A percentile compares a stretch with the other conserved stretches of the same genome.
phyloP scores from a whole-genome alignment of 2,888 invertebrate genomes.

The Cheilosia impressa region DNA sequence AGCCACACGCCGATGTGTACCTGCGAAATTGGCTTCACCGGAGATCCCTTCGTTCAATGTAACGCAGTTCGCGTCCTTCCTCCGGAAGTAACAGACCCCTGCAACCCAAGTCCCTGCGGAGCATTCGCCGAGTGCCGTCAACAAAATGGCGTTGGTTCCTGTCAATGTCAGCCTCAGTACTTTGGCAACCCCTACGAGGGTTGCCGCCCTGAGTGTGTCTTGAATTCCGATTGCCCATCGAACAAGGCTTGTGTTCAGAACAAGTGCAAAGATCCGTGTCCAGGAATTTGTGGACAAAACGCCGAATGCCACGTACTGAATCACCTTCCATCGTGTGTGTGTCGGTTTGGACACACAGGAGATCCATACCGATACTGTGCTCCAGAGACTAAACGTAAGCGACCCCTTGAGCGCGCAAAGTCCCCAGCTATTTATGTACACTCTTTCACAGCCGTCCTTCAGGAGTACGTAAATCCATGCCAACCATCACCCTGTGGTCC shows the following conservation, averaged over 20 bases:
- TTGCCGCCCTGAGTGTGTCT: constrained; percentile 90
- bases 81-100: constrained; percentile 85
- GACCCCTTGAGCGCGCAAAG: background rate
- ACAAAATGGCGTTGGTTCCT: constrained; percentile 87
- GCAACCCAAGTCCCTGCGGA: constrained; percentile 92
- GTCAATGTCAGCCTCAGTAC: constrained; percentile 89
- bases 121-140: constrained; percentile 89
- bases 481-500: constrained; percentile 89
- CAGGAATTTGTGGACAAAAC: constrained; percentile 90
- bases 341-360: constrained; percentile 88
- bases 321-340: constrained; percentile 88
- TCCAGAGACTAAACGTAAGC: constrained; percentile 84
- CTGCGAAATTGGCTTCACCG: constrained; percentile 85
- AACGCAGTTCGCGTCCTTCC: constrained; percentile 83
- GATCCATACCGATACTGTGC: constrained; percentile 89
- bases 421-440: background rate
- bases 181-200: constrained; percentile 91
- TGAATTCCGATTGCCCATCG: constrained; percentile 89
- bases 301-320: constrained; percentile 90
- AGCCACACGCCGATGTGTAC: constrained; percentile 92
- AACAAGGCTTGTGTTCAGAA: constrained; percentile 89
- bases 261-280: constrained; percentile 91
- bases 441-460: constrained; percentile 75
- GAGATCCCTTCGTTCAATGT: constrained; percentile 84
- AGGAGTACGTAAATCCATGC: constrained; percentile 81